phyloP scores from a whole-genome alignment of 1,140 invertebrate genomes.

The Drosophila pseudoobscura region DNA sequence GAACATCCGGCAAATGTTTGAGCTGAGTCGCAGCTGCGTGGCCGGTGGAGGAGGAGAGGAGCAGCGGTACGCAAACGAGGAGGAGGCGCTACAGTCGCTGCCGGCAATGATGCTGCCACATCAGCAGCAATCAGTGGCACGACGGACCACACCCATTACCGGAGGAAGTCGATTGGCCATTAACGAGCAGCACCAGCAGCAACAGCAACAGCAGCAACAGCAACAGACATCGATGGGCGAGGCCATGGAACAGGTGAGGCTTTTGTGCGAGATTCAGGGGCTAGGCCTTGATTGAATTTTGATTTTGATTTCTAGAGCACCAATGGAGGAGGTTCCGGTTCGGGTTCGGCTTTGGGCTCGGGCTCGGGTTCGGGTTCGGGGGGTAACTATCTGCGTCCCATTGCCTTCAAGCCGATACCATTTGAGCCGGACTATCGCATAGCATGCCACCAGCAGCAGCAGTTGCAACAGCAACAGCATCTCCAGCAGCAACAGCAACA shows the following conservation, averaged over 20 bases:
- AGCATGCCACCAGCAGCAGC: conserved; percentile 59
- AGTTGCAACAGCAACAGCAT: conserved; percentile 39
- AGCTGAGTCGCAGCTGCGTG: conserved; percentile 66
- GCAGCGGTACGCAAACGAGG: conserved; percentile 14
- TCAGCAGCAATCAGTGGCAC: conserved; percentile 28
- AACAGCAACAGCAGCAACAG: conserved; percentile 6
- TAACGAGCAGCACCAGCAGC: conserved; percentile 31
- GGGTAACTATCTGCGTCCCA: conserved; percentile 73
- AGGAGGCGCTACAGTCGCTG: conserved; percentile 58
- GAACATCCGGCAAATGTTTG: conserved; percentile 82
- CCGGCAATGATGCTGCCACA: conserved; percentile 49
- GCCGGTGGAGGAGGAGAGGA: conserved; percentile 14
- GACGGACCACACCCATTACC: conserved; percentile 66
- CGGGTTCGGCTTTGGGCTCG: too few species aligned
- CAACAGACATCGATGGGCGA: conserved; percentile 40
- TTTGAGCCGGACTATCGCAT: conserved; percentile 82
- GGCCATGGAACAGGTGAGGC: conserved; percentile 63
- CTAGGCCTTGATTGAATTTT: conserved; percentile 11
- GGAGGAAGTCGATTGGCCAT: conserved; percentile 55
- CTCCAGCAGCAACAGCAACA: conserved; percentile 35
- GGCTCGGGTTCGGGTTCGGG: too few species aligned
- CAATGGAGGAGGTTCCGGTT: too few species aligned
- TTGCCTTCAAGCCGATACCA: conserved; percentile 81
- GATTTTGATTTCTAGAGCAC: conserved; percentile 17
- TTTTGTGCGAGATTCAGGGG: not conserved